Evolutionary conservation across 2,888 invertebrate genomes (phyloP).

Genomic region (Lithosia quadra): DNA sequence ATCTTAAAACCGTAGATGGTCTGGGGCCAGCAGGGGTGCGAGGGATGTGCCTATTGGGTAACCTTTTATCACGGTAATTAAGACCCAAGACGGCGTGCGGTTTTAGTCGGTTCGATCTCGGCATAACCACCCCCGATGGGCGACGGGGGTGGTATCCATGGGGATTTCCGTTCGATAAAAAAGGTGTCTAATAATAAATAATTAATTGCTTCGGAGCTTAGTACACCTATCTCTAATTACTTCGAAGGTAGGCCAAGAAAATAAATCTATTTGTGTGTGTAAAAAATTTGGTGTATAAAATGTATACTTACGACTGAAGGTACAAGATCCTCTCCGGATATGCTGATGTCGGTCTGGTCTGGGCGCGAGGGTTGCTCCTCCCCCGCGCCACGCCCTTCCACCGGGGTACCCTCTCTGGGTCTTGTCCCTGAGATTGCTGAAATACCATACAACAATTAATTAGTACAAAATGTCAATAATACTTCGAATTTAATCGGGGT

Average conservation of each 20-base stretch:
- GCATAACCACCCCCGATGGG: too few relatives aligned
- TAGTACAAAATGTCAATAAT: background rate
- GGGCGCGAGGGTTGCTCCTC: conserved; percentile 76
- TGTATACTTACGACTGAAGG: conserved; percentile 69
- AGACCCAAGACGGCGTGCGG: too few relatives aligned
- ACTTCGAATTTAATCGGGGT: background rate
- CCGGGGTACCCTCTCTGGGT: conserved; percentile 63
- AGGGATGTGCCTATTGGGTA: too few relatives aligned
- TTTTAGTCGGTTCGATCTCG: too few relatives aligned
- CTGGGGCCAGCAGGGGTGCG: too few relatives aligned
- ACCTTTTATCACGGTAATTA: too few relatives aligned
- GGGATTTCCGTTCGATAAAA: too few relatives aligned
- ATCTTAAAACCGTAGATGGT: too few relatives aligned
- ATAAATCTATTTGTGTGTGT: too few relatives aligned
- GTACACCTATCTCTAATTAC: background rate
- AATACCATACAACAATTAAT: conserved; percentile 40
- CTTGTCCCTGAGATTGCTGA: conserved; percentile 73
- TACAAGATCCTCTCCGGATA: conserved; percentile 75
- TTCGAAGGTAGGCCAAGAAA: too few relatives aligned
- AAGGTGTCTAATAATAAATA: too few relatives aligned
- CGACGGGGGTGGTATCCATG: too few relatives aligned
- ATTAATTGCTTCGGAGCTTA: background rate
- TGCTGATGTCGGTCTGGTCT: conserved; percentile 77
- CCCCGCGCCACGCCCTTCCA: conserved; percentile 68
- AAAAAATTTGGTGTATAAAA: background rate